Conservation (phyloP, 2,113 vertebrate species). For the Psilopogon haemacephalus region DNA sequence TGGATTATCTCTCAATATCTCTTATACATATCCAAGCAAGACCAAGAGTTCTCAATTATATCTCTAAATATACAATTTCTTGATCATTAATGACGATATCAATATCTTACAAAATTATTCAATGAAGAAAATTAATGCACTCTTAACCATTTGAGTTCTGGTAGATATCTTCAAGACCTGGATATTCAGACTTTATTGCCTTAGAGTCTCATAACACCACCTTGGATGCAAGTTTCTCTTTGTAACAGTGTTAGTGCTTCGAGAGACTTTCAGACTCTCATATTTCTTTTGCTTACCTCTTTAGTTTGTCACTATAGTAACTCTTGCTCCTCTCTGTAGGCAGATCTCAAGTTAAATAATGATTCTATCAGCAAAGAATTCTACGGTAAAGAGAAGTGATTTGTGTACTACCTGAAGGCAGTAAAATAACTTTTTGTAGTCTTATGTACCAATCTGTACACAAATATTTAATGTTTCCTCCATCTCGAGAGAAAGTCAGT, state of each 20-base stretch:
- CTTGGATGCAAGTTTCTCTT: not conserved
- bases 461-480: not conserved
- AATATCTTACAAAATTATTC: not conserved
- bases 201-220: not conserved
- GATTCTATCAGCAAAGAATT: not conserved
- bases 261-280: not conserved
- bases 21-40: not conserved
- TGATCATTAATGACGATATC: not conserved
- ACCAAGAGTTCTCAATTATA: not conserved
- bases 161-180: not conserved
- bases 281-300: not conserved
- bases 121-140: not conserved
- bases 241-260: not conserved
- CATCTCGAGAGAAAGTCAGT: not conserved
- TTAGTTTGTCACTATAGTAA: not conserved
- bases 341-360: slow-evolving; percentile 1
- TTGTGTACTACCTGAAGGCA: not conserved
- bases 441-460: not conserved
- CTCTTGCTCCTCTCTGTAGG: not conserved
- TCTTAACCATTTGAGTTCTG: not conserved
- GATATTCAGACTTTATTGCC: not conserved
- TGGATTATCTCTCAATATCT: not conserved
- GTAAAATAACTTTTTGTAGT: not conserved
- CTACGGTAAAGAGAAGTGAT: not conserved
- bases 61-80: not conserved